Evolutionary conservation across 2,113 vertebrate species (phyloP), one percentile per base, ranked within the genome.

Genomic region (Burhinus bistriatus): DNA sequence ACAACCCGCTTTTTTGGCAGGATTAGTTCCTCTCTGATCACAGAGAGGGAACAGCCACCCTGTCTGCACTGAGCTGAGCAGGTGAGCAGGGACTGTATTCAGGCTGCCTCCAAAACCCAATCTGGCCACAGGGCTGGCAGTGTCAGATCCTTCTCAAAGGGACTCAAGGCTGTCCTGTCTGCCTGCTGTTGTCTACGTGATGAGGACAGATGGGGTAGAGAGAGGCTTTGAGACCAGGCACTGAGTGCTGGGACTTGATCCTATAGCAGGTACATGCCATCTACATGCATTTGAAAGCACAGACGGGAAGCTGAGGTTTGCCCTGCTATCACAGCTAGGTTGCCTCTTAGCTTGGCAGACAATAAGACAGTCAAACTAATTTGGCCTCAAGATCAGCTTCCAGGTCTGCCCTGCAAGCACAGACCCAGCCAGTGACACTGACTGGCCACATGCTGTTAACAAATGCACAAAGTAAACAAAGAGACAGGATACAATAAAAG

Each of bases 1-100:
- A 89, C 61, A 92, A 38, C 16, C 62, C 83, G 89, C 71, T 84
- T 83, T 93, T 93, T 64, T 77, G 80, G 22, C 68, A 83, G 92
- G 79, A 96, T 94, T 88, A 96, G 32, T 45, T 94, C 85, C 76
- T 86, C 40, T 83, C 71, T 95, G 68, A 87, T 90, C 72, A 73
- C 62, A 78, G 72, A 75, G 68, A 89, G 59, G 42, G 72, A 90
- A 34, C 55, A 93, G 82, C 59, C 9, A 0, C n/a, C 47, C 44
- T 54, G 75, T 40, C 85, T 88, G 75, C 58, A 45, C 79, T 95
- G 42, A 79, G 49, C 40, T 40, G 45, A 92, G 76, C 86, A 95
- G 86, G 89, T 93, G 94, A 95, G 93, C 59, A 45, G 55, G 40
- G 64, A 89, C 62, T 29, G 55, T 55, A 45, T 66, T 61, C 80